Conservation (phyloP, 2,888 invertebrate species). For the Gibbula magus region DNA sequence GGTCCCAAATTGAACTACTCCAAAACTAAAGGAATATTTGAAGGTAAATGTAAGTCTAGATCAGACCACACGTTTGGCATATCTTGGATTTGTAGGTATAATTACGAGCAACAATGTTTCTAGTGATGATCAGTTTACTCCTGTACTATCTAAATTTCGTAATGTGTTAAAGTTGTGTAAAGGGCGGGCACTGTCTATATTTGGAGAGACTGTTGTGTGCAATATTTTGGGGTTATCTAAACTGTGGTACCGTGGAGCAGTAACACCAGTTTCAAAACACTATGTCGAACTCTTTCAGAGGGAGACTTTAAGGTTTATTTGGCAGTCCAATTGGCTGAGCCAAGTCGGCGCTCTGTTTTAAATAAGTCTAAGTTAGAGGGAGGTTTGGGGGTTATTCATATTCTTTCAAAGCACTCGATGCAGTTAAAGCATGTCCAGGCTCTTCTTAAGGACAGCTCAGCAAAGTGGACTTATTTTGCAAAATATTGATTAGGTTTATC, state of each 20-base stretch:
- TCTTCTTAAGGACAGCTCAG: constrained; percentile 9
- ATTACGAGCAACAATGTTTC: constrained; percentile 32
- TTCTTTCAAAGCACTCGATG: neutral
- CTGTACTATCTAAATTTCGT: neutral
- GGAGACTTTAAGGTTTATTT: constrained; percentile 11
- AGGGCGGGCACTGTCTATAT: constrained; percentile 25
- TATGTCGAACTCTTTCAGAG: neutral
- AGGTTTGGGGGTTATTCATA: constrained; percentile 20
- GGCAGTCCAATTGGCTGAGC: constrained; percentile 2
- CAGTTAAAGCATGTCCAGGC: constrained; percentile 21
- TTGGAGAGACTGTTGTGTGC: constrained; percentile 24
- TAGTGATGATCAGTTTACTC: constrained; percentile 19
- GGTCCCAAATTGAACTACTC: constrained; percentile 26
- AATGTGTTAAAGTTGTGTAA: neutral
- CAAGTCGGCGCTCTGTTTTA: neutral
- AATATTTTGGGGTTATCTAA: constrained; percentile 22
- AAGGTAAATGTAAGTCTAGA: constrained; percentile 21
- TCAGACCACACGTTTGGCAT: constrained; percentile 30
- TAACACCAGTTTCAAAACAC: neutral
- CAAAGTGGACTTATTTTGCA: constrained; percentile 35
- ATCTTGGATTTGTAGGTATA: constrained; percentile 43
- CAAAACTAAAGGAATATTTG: constrained; percentile 24
- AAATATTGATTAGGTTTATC: constrained; percentile 38
- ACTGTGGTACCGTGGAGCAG: constrained; percentile 14
- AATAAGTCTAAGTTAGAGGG: neutral